Conservation (phyloP, 2,888 invertebrate species). For the Metalampra italica region DNA sequence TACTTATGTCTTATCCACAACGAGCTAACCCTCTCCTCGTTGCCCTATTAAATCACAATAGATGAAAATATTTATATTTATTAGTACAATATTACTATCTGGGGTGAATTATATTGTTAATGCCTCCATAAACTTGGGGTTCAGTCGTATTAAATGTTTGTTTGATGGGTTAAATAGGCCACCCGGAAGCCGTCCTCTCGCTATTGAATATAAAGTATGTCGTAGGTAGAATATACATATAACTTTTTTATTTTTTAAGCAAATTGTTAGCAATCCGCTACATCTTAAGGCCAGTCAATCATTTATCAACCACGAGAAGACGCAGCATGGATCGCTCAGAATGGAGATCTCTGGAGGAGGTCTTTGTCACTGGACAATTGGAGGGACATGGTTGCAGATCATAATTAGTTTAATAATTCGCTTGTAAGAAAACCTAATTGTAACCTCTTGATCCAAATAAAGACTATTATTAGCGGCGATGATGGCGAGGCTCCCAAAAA, state of each 20-base stretch:
- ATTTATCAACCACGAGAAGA: too few relatives aligned
- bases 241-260: not conserved
- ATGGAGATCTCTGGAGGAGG: too few relatives aligned
- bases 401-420: too few relatives aligned
- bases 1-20: conserved; percentile 25
- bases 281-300: too few relatives aligned
- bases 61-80: conserved; percentile 71
- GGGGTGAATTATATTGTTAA: conserved; percentile 66
- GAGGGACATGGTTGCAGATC: too few relatives aligned
- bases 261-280: too few relatives aligned
- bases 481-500: too few relatives aligned
- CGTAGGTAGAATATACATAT: not conserved
- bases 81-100: conserved; percentile 52
- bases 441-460: too few relatives aligned
- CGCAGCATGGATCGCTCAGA: too few relatives aligned
- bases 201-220: not conserved
- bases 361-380: too few relatives aligned
- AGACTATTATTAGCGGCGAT: too few relatives aligned
- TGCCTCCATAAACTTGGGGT: conserved; percentile 51
- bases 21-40: conserved; percentile 16
- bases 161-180: conserved; percentile 34
- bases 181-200: conserved; percentile 41
- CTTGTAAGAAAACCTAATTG: too few relatives aligned
- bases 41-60: conserved; percentile 64
- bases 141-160: conserved; percentile 43